Evolutionary conservation across 2,113 vertebrate species (phyloP), one percentile per base, ranked within the genome.

Genomic region (Origma solitaria): DNA sequence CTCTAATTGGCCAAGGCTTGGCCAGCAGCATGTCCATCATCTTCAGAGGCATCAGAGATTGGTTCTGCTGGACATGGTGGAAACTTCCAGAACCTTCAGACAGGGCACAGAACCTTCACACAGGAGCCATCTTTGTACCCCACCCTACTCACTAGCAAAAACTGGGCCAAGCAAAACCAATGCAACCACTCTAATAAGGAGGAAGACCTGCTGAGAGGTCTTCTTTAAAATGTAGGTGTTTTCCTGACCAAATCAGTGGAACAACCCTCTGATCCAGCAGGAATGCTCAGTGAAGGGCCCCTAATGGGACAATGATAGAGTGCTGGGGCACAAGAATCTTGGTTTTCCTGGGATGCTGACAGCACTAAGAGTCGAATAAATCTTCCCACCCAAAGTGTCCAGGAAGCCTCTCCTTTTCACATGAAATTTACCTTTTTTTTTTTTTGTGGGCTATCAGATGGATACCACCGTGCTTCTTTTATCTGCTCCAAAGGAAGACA

Each of bases 291-390:
- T 14, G 38, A 53, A 44, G 47, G 10, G 21, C 21, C 16, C 15
- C 4, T 11, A 21, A 4, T 0, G 1, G 54, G 31, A 20, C 10
- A 13, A 33, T 25, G 56, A 25, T 14, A 7, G 47, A 83, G 11
- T 8, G 22, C 8, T 42, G 7, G 1, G 60, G 38, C 21, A 72
- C 38, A 27, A 38, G 38, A 38, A 22, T 30, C 33, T 53, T 0
- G 0, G 4, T 33, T 64, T 38, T 38, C 49, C 50, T 64, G 49
- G n/a, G 40, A 37, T 45, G 17, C 38, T 45, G 38, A 33, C 21
- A 45, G 38, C 28, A 15, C 28, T 13, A 40, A 73, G 30, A 30
- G 19, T 38, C 0, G 3, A 40, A n/a, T 23, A n/a, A 45, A 56
- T 40, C n/a, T 22, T 28, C 40, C 30, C n/a, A 40, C 15, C 38